Evolutionary conservation across 2,888 invertebrate species (phyloP).

Genomic region (Agrotis segetum): DNA sequence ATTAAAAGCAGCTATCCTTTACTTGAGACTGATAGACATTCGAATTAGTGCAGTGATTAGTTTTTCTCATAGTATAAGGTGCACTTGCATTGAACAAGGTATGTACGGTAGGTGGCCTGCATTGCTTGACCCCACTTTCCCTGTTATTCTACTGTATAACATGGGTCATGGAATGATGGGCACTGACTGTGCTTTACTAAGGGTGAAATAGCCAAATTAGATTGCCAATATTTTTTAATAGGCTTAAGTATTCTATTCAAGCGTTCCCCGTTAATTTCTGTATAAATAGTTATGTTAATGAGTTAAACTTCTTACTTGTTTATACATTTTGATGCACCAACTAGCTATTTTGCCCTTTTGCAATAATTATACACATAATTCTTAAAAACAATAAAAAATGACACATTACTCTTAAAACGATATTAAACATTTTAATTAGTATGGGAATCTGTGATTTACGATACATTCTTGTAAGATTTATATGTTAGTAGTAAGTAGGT

Average conservation of each 20-base stretch:
- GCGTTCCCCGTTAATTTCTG: background rate
- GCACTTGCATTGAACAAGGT: slow-evolving; percentile 37
- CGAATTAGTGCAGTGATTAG: slow-evolving; percentile 31
- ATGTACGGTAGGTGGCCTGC: too few relatives aligned
- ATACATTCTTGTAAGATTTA: slow-evolving; percentile 68
- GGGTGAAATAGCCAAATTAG: slow-evolving; percentile 52
- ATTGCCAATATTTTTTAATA: slow-evolving; percentile 38
- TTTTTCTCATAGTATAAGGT: slow-evolving; percentile 4
- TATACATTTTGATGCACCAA: background rate
- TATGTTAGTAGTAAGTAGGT: slow-evolving; percentile 48
- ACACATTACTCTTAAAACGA: slow-evolving; percentile 17
- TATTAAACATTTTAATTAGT: slow-evolving; percentile 45
- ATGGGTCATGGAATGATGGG: too few relatives aligned
- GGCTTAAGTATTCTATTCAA: background rate
- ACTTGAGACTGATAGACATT: slow-evolving; percentile 49
- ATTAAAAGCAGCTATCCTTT: slow-evolving; percentile 28
- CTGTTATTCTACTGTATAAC: too few relatives aligned
- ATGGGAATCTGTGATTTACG: slow-evolving; percentile 72
- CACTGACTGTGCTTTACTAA: background rate
- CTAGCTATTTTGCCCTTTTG: slow-evolving; percentile 23
- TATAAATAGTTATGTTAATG: background rate
- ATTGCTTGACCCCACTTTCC: too few relatives aligned
- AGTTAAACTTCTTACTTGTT: background rate
- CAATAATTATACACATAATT: slow-evolving; percentile 6
- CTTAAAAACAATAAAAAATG: slow-evolving; percentile 9